Evolutionary conservation across 2,888 invertebrate genomes (phyloP), one percentile per base, ranked within the genome.

Genomic region (Enchytraeus crypticus): DNA sequence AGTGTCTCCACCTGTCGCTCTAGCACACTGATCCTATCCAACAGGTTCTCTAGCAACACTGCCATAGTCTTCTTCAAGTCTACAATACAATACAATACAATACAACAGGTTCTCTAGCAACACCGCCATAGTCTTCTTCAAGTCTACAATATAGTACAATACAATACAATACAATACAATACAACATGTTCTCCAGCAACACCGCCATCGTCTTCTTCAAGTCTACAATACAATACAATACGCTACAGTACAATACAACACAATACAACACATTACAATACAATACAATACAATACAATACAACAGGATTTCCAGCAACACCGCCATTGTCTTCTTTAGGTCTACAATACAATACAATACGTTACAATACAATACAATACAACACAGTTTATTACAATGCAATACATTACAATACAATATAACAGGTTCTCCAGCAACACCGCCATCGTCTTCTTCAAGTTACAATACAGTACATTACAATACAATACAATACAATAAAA

Each of bases 61-160:
- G 78, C 77, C 68, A 78, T 72, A 0, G 78, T 77, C 64, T 77
- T 77, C 67, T 78, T 78, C 60, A 78, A 66, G 66, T 78, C 78
- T 78, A 63, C 3, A 69, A 62, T 38, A 53, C 32, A 38, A 51
- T 57, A 11, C 5, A 11, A 78, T 59, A n/a, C 78, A 67, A 32
- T 72, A 71, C 59, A 78, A 49, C 58, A 77, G 72, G 55, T 70
- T 73, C 57, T 78, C 76, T 56, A 78, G 63, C 47, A 78, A 63
- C 0, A 78, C 75, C 0, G 78, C 77, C 68, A 78, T 72, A 0
- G 78, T 77, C 64, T 77, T 77, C 67, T 78, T 78, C 60, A 78
- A 66, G 66, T 78, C 78, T 78, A 63, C 3, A 69, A 62, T 38
- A 53, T 8, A 46, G 8, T 11, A 55, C 11, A 49, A 18, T 49